phyloP scores from a whole-genome alignment of 1,140 invertebrate genomes.

The Magallana ariakensis region DNA sequence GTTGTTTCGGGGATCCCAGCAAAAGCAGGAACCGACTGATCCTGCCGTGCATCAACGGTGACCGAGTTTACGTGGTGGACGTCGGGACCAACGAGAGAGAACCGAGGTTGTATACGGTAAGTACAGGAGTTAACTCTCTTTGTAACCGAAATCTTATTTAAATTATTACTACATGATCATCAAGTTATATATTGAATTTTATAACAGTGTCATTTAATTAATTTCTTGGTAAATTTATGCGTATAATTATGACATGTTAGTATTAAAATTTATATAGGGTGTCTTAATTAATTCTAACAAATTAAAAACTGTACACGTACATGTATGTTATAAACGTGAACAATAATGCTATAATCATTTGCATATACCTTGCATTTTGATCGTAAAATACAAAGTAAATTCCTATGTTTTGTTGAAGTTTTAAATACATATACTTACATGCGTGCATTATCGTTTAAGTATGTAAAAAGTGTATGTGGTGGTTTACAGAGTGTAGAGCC shows the following conservation, averaged over 20 bases:
- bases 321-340: not conserved
- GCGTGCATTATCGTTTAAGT: not conserved
- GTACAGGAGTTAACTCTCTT: not conserved
- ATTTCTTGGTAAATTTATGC: too few relatives aligned
- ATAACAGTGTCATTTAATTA: too few relatives aligned
- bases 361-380: not conserved
- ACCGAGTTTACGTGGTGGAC: constrained; percentile 93
- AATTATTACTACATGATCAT: too few relatives aligned
- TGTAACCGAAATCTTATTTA: too few relatives aligned
- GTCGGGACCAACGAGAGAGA: constrained; percentile 85
- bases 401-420: too few relatives aligned
- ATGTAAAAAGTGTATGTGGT: too few relatives aligned
- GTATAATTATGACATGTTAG: not conserved
- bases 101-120: constrained; percentile 85
- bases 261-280: not conserved
- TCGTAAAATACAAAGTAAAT: not conserved
- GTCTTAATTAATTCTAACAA: not conserved
- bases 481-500: constrained; percentile 81
- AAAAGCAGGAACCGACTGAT: constrained; percentile 89
- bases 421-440: not conserved
- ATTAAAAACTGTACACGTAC: too few relatives aligned
- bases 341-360: too few relatives aligned
- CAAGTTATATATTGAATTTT: too few relatives aligned
- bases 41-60: constrained; percentile 89
- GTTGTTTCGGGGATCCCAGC: constrained; percentile 86